Evolutionary conservation across 53 echinoderm and acorn worm species (phyloP), one percentile per base, ranked within the genome.

Genomic region (Crossaster papposus): DNA sequence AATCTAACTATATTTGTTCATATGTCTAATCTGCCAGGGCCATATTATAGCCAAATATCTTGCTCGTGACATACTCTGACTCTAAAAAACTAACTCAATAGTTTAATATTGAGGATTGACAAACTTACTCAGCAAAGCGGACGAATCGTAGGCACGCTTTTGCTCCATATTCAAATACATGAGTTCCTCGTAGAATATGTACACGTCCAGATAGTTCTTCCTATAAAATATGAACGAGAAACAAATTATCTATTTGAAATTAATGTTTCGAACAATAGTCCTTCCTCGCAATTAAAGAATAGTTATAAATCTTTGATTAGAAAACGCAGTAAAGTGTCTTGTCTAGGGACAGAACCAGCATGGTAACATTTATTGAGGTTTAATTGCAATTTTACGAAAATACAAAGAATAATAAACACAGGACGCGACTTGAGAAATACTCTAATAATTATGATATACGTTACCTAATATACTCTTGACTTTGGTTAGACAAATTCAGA

Each of bases 131-230:
- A 34, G 89, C 2, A 89, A 38, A 30, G 55, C 11, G 0, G 36
- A 1, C 22, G 34, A 3, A 5, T 51, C 37, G 28, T 70, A 83
- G 1, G 83, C 83, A 7, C 22, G 4, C 18, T 30, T 83, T 64
- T 92, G 92, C 12, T 72, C 17, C 0, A 92, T 38, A 36, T 89
- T 34, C 62, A 54, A 10, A 23, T 80, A 92, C 80, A 88, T 80
- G 8, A 86, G 80, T 53, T 83, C 86, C 23, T 93, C 93, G 68
- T 90, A 93, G 38, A 54, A 93, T 28, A 93, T 79, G 26, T 90
- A 68, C 35, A 93, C 74, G 30, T 93, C 86, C 22, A 93, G 81
- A 70, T 70, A 90, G 65, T 93, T 93, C 15, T 79, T 70, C 72
- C 93, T 93, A 23, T 65, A 30, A 81, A 80, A 31, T 0, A 79